These are phyloP conservation scores for Cantharis rustica DNA, from an alignment of 2,888 invertebrate species.

Conservation along the genomic window DNA sequence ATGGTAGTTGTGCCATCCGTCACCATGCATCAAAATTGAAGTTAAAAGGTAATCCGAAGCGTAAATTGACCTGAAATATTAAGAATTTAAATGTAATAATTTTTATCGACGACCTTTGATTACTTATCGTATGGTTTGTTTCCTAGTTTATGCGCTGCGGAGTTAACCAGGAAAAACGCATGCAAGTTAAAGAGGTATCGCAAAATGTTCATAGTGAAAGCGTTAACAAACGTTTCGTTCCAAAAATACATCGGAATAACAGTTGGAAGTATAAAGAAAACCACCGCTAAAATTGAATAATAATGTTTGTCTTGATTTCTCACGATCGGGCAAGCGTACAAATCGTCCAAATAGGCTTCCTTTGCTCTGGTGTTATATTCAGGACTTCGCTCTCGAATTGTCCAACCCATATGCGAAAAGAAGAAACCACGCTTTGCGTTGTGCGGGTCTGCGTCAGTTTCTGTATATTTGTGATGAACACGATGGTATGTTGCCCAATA, in stretches of 20 bases:
- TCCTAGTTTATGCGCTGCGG: conserved; percentile 79
- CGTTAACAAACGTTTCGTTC: conserved; percentile 71
- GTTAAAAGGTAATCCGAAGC: conserved; percentile 80
- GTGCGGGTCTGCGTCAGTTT: conserved; percentile 93
- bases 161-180: conserved; percentile 87
- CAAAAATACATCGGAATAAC: conserved; percentile 74
- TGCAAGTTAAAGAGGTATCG: conserved; percentile 80
- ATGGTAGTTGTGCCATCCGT: conserved; percentile 90
- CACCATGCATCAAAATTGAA: conserved; percentile 72
- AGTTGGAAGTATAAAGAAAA: conserved; percentile 50
- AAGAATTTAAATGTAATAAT: not conserved
- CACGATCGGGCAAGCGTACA: conserved; percentile 79
- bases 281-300: conserved; percentile 23
- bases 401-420: conserved; percentile 96
- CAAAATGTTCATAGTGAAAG: conserved; percentile 73
- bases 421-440: conserved; percentile 93
- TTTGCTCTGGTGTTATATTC: conserved; percentile 87
- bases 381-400: conserved; percentile 87
- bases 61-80: conserved; percentile 67
- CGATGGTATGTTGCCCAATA: conserved; percentile 83
- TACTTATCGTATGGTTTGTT: conserved; percentile 53
- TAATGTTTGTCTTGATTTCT: conserved; percentile 88
- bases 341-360: conserved; percentile 82
- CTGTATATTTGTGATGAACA: conserved; percentile 91
- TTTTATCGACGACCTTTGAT: not conserved